Evolutionary conservation across 2,888 invertebrate species (phyloP).

Genomic region (Synanthedon andrenaeformis): DNA sequence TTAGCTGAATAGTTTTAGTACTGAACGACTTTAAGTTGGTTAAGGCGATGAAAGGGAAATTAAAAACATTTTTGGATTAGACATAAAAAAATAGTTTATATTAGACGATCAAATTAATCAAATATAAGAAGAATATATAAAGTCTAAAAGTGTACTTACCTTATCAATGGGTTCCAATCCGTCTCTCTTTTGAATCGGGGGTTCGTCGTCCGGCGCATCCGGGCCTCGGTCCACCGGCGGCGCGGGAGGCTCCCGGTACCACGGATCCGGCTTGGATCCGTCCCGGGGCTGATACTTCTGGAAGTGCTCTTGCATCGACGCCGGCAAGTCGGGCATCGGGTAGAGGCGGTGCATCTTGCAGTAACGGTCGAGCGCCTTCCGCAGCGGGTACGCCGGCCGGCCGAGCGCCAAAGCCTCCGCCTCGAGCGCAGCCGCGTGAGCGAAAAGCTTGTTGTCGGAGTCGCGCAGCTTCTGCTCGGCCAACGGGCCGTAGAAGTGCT

Average conservation of each 20-base stretch:
- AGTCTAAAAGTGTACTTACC: neutral
- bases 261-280: conserved; percentile 23
- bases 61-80: too few species aligned
- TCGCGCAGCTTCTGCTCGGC: conserved; percentile 40
- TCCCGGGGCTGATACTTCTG: conserved; percentile 30
- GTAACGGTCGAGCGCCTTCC: conserved; percentile 49
- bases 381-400: conserved; percentile 52
- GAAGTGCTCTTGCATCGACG: conserved; percentile 36
- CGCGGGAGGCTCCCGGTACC: conserved; percentile 12
- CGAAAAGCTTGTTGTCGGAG: conserved; percentile 63
- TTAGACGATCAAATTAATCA: too few species aligned
- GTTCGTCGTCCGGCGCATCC: conserved; percentile 6
- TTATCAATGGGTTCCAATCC: conserved; percentile 15
- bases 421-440: conserved; percentile 56
- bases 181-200: conserved; percentile 7
- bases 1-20: too few species aligned
- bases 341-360: conserved; percentile 47
- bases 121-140: too few species aligned
- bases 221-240: conserved; percentile 12
- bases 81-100: too few species aligned
- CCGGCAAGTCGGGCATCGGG: conserved; percentile 41
- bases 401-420: conserved; percentile 45
- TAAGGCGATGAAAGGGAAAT: too few species aligned
- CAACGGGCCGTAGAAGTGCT: conserved; percentile 50
- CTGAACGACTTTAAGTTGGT: too few species aligned